These are phyloP conservation scores for Pseudorhombus dupliciocellatus DNA, from an alignment of 2,113 vertebrate species.

Conservation along the genomic window DNA sequence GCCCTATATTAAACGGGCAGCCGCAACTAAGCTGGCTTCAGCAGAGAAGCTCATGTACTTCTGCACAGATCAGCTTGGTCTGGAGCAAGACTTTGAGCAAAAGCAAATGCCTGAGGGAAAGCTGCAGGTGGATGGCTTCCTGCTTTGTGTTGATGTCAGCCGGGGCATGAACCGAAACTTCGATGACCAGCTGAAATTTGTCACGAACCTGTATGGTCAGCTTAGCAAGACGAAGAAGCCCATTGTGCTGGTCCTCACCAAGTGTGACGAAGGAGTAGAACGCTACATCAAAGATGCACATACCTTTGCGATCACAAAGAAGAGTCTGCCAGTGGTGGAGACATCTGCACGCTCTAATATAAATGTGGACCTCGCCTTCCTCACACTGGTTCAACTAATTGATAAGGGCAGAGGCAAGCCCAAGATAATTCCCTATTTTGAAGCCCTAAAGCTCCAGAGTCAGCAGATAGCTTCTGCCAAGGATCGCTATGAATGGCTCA, in stretches of 20 bases:
- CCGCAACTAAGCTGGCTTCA: conserved; percentile 92
- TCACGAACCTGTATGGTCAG: conserved; percentile 93
- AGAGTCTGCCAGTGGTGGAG: conserved; percentile 97
- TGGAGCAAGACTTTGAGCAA: conserved; percentile 99
- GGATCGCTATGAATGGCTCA: conserved; percentile 97
- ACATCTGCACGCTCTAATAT: conserved; percentile 96
- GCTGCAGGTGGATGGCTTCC: conserved; percentile 92
- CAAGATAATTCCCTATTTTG: conserved; percentile 96
- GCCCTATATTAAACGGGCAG: conserved; percentile 96
- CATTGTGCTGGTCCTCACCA: conserved; percentile 91
- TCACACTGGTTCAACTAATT: conserved; percentile 92
- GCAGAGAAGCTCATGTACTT: conserved; percentile 99
- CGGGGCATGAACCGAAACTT: conserved; percentile 98
- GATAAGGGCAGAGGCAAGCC: conserved; percentile 92
- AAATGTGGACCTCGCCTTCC: conserved; percentile 93
- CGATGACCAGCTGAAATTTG: conserved; percentile 96
- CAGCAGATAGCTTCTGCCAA: conserved; percentile 96
- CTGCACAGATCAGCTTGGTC: conserved; percentile 96
- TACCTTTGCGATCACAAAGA: conserved; percentile 93
- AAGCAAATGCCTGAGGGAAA: conserved; percentile 99
- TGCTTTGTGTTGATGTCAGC: conserved; percentile 95
- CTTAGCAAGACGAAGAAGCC: conserved; percentile 97
- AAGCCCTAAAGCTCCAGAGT: conserved; percentile 96
- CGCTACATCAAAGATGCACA: conserved; percentile 97
- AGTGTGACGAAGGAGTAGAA: conserved; percentile 97